Evolutionary conservation across 2,797 vertebrate genomes (phyloP), one percentile per base, ranked within the genome.

Genomic region (Anabas testudineus): DNA sequence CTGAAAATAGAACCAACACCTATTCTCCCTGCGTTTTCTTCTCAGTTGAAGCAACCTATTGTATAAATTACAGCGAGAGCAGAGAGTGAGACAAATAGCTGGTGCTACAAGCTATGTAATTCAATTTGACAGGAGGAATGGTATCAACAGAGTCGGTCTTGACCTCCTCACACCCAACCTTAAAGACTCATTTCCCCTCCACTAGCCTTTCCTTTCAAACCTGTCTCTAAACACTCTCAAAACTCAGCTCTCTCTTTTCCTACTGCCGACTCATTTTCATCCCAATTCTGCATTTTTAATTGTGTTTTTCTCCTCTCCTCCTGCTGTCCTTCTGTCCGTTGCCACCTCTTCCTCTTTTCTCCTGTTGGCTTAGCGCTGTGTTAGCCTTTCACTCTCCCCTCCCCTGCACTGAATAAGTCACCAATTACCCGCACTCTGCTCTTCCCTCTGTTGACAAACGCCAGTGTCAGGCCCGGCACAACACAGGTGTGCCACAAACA

Each of bases 401-500:
- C 55, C 26, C 42, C 47, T 41, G 62, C 67, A 41, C 63, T 7
- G 55, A 76, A 61, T 69, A 76, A 83, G 83, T 85, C 81, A 55
- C 91, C 91, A 94, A 94, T 94, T 94, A 94, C 85, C 82, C 69
- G 54, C 48, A 49, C 63, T 74, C 74, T 75, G 88, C 89, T 87
- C 86, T 83, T 84, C 70, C 78, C 79, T 90, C 84, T 91, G 88
- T 90, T 92, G 90, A 93, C 91, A 90, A 90, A 91, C 67, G 56
- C 62, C n/a, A 41, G 73, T 89, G 89, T 91, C 88, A 88, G 83
- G 74, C 78, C 79, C 71, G 24, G 77, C 78, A 64, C 72, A 26
- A 75, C 74, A 71, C 90, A 78, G 87, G 88, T 86, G 85, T 82
- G 81, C 86, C 87, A 86, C 85, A 90, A 93, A 93, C 90, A 91